Base-by-base conservation (phyloP, 2,113 vertebrate species). In the Dromiciops gliroides region DNA sequence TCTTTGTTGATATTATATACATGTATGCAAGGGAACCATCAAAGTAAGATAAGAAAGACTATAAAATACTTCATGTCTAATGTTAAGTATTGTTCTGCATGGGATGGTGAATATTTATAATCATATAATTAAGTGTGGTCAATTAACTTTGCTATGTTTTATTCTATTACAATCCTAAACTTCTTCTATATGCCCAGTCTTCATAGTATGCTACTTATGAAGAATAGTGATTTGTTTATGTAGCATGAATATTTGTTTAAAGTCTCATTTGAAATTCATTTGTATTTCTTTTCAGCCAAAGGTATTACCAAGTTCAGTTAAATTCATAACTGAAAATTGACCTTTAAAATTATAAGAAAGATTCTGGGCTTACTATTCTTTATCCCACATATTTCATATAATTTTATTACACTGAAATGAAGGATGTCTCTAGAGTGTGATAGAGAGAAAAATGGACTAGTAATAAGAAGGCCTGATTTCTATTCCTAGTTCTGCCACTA, bases 231-330 rank as follows among this genome's bases (percentile, higher is more conserved):
- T 83, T 9, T 95, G 24, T n/a, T 3, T 0, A 89, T 49, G 8
- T 16, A 22, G 50, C n/a, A 95, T 90, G 37, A 37, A 31, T 91
- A 44, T 94, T 3, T 93, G 9, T 60, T 52, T 14, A 89, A 92
- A 50, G 24, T 26, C 11, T 67, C 60, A 67, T 14, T 37, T 90
- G 28, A 2, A 91, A 51, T 91, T 51, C 3, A 53, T 1, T 8
- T 10, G 12, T 90, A 91, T 93, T 25, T 94, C 56, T 89, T 44
- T 52, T 95, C 93, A 90, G 67, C 31, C 83, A 23, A 97, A 93
- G 50, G 0, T 50, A 90, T 90, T 90, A 92, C 49, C 91, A 91
- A 93, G 37, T 5, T 50, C 44, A 92, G 94, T 75, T 93, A 83
- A 92, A 51, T 44, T 90, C 8, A 31, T 49, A 94, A 90, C 93